A percentile compares a stretch with the other conserved stretches of the same genome.
phyloP scores from a whole-genome alignment of 1,140 invertebrate species.

The Hypothenemus hampei region DNA sequence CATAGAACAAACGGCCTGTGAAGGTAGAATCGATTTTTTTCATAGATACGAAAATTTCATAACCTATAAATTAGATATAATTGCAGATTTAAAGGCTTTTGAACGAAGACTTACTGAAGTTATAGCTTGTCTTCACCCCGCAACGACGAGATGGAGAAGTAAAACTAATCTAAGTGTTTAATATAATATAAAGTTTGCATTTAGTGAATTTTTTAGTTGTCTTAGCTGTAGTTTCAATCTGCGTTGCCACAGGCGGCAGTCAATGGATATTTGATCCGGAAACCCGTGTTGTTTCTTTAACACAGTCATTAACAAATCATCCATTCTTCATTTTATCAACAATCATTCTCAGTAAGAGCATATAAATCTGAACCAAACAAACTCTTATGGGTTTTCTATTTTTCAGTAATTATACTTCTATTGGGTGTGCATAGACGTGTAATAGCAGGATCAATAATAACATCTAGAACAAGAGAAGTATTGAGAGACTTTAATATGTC shows the following conservation, averaged over 20 bases:
- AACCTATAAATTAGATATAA: slow-evolving; percentile 44
- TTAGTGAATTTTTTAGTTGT: slow-evolving; percentile 64
- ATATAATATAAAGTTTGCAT: not conserved
- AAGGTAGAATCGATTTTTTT: slow-evolving; percentile 52
- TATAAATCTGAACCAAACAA: not conserved
- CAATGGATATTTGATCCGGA: slow-evolving; percentile 91
- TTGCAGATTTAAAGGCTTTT: slow-evolving; percentile 94
- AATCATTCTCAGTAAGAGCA: slow-evolving; percentile 64
- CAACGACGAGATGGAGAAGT: slow-evolving; percentile 91
- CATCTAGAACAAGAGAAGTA: slow-evolving; percentile 79
- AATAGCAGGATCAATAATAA: slow-evolving; percentile 94
- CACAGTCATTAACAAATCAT: slow-evolving; percentile 90
- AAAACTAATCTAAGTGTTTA: slow-evolving; percentile 38
- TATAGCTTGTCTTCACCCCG: slow-evolving; percentile 87
- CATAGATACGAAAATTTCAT: slow-evolving; percentile 30
- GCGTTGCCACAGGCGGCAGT: slow-evolving; percentile 87
- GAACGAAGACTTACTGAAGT: slow-evolving; percentile 93
- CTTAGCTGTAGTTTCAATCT: slow-evolving; percentile 76
- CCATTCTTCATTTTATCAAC: slow-evolving; percentile 94
- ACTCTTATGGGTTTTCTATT: slow-evolving; percentile 4
- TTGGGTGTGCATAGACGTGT: slow-evolving; percentile 92
- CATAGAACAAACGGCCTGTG: slow-evolving; percentile 68
- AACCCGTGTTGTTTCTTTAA: slow-evolving; percentile 80
- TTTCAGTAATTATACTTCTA: slow-evolving; percentile 81
- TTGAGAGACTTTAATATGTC: slow-evolving; percentile 96